A percentile compares a stretch with the other conserved stretches of the same genome.
Evolutionary conservation across 2,888 invertebrate species (phyloP).

Genomic region (Oscheius myriophilus): DNA sequence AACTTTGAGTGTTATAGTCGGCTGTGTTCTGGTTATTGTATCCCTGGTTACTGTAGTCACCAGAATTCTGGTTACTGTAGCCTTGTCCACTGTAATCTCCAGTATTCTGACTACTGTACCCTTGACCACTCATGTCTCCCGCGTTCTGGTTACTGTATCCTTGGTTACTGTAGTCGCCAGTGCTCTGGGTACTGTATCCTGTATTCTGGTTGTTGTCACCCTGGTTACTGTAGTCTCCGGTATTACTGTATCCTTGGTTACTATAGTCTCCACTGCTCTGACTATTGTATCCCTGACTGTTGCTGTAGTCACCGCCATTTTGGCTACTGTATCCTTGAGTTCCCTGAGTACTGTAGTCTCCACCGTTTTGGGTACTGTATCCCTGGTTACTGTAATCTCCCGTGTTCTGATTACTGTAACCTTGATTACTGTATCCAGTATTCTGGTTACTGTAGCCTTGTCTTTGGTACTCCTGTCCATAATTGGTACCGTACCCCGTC

Average conservation of each 20-base stretch:
- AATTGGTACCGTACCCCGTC: no score
- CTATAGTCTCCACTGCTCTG: not conserved
- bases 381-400: not conserved
- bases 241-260: conserved; percentile 15
- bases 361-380: not conserved
- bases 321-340: not conserved
- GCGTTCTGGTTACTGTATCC: not conserved
- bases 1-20: not conserved
- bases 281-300: not conserved
- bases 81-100: conserved; percentile 11
- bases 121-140: not conserved
- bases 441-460: no score
- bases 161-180: not conserved
- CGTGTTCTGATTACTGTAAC: no score
- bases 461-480: not conserved
- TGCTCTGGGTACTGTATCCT: conserved; percentile 1
- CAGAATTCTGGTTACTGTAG: conserved; percentile 1
- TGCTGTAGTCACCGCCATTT: not conserved
- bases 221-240: conserved; percentile 5
- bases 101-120: not conserved
- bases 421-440: no score
- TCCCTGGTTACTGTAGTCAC: conserved; percentile 5
- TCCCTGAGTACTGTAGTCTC: not conserved
- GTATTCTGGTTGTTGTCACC: no score
- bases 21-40: conserved; percentile 6